Base-by-base conservation (phyloP, 2,797 vertebrate genomes). In the Myotis planiceps region DNA sequence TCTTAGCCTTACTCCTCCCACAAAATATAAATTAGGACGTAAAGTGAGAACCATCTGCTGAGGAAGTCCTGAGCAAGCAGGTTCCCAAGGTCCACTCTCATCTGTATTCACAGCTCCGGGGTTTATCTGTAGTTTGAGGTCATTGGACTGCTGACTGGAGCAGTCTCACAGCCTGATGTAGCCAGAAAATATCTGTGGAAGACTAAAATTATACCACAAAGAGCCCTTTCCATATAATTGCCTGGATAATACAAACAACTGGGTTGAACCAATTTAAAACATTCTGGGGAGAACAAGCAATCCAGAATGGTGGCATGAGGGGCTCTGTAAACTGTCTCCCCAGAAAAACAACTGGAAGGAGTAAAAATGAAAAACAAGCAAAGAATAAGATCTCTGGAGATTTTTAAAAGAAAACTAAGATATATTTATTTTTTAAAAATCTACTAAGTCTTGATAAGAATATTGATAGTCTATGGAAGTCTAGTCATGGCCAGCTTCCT, bases 1-100 rank as follows among this genome's bases (percentile, higher is more conserved):
- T 96, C 66, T 66, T 69, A 58, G 25, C 12, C 12, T 84, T 75
- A 42, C 29, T 95, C 27, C 29, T 82, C 63, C 81, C 25, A 86
- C 53, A 94, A 93, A 94, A 90, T 92, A 83, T 34, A 90, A 95
- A 80, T 94, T 25, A 95, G 80, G 21, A 42, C 34, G 32, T 82
- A 94, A 80, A 92, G 69, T 80, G 39, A 72, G 66, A 91, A n/a
- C n/a, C 86, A 92, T 91, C 78, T 96, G 79, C 75, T 76, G 45
- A 88, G 42, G 66, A 97, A 82, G 45, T 74, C 60, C 90, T 97
- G 94, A 96, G 12, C 72, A 72, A 96, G 92, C 90, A 91, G 74
- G 37, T 94, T 96, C 65, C 23, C 58, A 79, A 88, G 74, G 79
- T 80, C 85, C 9, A 47, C 8, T 2, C 39, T 96, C 85, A 96